phyloP scores from a whole-genome alignment of 2,113 vertebrate species.

The Elephantulus edwardii region DNA sequence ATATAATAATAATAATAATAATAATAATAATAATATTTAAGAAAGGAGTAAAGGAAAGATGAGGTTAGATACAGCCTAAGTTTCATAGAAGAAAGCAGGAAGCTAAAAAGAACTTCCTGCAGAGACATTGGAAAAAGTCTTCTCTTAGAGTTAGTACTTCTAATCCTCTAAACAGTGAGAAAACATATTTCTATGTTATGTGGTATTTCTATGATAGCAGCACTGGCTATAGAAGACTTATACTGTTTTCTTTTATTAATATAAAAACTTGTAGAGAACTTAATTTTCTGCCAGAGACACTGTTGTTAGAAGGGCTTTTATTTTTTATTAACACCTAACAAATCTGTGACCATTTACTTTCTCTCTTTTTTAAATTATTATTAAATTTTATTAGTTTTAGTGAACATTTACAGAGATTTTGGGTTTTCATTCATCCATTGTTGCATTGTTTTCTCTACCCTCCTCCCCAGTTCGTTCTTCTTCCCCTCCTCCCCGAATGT shows the following conservation, averaged over 20 bases:
- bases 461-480: too few species aligned
- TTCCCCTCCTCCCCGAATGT: too few species aligned
- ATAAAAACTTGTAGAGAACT: slow-evolving; percentile 32
- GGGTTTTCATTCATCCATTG: too few species aligned
- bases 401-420: too few species aligned
- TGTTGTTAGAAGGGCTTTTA: slow-evolving; percentile 59
- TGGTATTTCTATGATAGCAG: not conserved
- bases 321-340: slow-evolving; percentile 22
- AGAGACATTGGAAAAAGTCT: too few species aligned
- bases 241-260: slow-evolving; percentile 18
- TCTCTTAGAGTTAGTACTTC: not conserved
- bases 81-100: not conserved
- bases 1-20: too few species aligned
- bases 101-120: too few species aligned
- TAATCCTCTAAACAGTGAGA: not conserved
- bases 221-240: not conserved
- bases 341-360: not conserved
- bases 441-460: too few species aligned
- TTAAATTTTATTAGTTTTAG: too few species aligned
- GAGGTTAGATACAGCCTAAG: not conserved
- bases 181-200: not conserved
- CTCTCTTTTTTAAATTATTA: too few species aligned
- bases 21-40: too few species aligned
- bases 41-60: not conserved
- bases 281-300: slow-evolving; percentile 13